A percentile compares a stretch with the other conserved stretches of the same genome.
Evolutionary conservation across 2,888 invertebrate genomes (phyloP).

Genomic region (Chydorus sphaericus): DNA sequence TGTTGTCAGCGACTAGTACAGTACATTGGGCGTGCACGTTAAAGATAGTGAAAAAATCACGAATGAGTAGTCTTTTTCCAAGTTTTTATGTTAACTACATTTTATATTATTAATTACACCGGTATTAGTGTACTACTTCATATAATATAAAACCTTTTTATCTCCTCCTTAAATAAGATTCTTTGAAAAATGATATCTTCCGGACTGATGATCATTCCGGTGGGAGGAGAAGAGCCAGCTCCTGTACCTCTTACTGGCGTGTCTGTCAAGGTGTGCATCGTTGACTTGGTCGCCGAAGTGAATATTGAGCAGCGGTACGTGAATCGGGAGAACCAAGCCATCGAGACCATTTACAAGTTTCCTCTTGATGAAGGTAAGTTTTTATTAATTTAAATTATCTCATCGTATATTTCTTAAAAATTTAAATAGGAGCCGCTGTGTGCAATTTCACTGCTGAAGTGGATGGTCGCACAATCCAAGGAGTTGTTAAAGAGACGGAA

Average conservation of each 20-base stretch:
- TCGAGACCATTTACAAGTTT: conserved; percentile 21
- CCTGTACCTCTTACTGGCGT: conserved; percentile 15
- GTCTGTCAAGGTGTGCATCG: conserved; percentile 4
- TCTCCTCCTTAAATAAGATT: too few species aligned
- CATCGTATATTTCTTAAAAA: not conserved
- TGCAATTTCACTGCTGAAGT: conserved; percentile 20
- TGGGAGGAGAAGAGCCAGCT: not conserved
- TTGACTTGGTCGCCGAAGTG: conserved; percentile 15
- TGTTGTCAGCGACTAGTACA: too few species aligned
- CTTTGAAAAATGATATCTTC: too few species aligned
- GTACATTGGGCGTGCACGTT: too few species aligned
- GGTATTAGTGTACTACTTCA: too few species aligned
- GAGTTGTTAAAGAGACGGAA: conserved; percentile 15
- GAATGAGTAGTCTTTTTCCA: too few species aligned
- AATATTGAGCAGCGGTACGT: conserved; percentile 19
- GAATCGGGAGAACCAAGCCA: conserved; percentile 21
- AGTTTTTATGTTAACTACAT: too few species aligned
- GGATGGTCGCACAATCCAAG: conserved; percentile 15
- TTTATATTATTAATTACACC: too few species aligned
- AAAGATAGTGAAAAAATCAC: too few species aligned
- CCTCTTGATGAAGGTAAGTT: conserved; percentile 19
- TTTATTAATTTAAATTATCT: not conserved
- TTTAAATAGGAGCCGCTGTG: conserved; percentile 17
- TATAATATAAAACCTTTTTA: too few species aligned
- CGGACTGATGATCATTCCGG: too few species aligned